phyloP scores from a whole-genome alignment of 2,797 vertebrate genomes.

The Kryptopterus vitreolus region DNA sequence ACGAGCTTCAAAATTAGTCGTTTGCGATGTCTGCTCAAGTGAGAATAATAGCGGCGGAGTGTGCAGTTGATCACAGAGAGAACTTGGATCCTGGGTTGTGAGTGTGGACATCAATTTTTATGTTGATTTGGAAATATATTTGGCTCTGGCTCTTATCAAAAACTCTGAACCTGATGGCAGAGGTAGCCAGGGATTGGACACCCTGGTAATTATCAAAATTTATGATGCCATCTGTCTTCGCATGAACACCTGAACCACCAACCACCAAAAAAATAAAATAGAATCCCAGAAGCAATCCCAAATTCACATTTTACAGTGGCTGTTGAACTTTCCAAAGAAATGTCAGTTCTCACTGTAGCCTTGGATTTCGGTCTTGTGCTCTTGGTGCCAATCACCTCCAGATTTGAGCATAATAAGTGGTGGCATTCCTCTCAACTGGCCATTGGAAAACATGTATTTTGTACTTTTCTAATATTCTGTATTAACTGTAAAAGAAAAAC shows the following conservation, averaged over 20 bases:
- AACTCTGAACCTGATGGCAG: not conserved
- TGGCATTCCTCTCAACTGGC: too few relatives aligned
- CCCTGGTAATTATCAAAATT: not conserved
- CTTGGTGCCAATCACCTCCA: not conserved
- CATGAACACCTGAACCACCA: not conserved
- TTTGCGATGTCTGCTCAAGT: not conserved
- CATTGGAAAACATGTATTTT: not conserved
- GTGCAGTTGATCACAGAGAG: not conserved
- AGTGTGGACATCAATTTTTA: not conserved
- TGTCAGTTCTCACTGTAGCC: not conserved
- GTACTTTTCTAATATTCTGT: not conserved
- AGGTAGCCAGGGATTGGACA: not conserved
- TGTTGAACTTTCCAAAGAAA: not conserved
- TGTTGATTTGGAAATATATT: not conserved
- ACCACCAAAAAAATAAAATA: not conserved
- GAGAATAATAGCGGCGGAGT: not conserved
- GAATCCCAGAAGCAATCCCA: not conserved
- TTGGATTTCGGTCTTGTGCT: not conserved
- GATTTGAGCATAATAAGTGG: too few relatives aligned
- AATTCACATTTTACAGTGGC: not conserved
- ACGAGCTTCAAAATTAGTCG: not conserved
- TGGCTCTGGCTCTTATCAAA: not conserved
- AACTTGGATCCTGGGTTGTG: not conserved
- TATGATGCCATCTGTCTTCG: not conserved
- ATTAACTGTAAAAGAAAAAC: not conserved